A percentile compares a stretch with the other conserved stretches of the same genome.
Conservation (phyloP, 2,113 vertebrate species). For the Hassar affinis region DNA sequence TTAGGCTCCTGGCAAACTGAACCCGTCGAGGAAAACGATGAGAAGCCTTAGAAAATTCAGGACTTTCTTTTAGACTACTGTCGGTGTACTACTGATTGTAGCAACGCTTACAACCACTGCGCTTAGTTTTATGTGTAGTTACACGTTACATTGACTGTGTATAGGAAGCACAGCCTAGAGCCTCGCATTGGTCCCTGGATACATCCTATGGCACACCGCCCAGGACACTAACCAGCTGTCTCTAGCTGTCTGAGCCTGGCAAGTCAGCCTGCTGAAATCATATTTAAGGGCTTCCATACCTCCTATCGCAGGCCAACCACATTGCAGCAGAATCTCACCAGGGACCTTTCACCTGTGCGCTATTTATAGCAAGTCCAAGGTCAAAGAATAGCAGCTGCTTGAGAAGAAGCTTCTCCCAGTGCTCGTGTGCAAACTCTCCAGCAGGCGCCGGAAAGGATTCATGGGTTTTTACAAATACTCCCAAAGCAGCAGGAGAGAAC, state of each 20-base stretch:
- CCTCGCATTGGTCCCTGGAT: background rate
- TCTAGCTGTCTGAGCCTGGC: conserved; percentile 31
- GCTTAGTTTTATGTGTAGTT: conserved; percentile 1
- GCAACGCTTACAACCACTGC: background rate
- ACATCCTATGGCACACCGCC: conserved; percentile 36
- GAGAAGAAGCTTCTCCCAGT: conserved; percentile 40
- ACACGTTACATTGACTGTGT: conserved; percentile 19
- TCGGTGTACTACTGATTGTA: background rate
- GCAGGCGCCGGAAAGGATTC: conserved; percentile 31
- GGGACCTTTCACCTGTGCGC: conserved; percentile 50
- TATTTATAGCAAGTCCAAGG: conserved; percentile 56
- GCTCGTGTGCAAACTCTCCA: conserved; percentile 30
- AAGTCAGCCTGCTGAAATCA: conserved; percentile 38
- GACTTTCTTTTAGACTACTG: background rate
- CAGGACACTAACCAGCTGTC: conserved; percentile 41
- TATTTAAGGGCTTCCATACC: conserved; percentile 47
- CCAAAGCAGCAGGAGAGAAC: conserved; percentile 14
- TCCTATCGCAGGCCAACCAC: conserved; percentile 41
- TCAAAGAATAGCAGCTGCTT: conserved; percentile 48
- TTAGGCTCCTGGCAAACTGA: conserved; percentile 7
- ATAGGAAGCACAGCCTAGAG: conserved; percentile 19
- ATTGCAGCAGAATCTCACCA: conserved; percentile 43
- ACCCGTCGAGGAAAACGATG: background rate
- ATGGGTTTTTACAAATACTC: conserved; percentile 25
- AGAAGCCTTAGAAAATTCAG: background rate